phyloP scores from a whole-genome alignment of 1,140 invertebrate genomes.

The Trachelipus rathkii region DNA sequence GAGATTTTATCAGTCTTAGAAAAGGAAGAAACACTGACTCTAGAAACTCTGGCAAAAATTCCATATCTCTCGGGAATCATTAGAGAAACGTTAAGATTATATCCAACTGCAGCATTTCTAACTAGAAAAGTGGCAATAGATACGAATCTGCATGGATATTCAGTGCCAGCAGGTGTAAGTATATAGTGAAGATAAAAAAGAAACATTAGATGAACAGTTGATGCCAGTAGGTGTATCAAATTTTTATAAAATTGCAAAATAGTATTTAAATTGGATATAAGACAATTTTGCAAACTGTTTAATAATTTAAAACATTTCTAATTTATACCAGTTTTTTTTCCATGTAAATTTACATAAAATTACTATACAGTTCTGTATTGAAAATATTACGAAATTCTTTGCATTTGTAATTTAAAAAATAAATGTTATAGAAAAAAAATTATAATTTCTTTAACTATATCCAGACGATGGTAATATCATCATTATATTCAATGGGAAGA shows the following conservation, averaged over 20 bases:
- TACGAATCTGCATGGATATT: background rate
- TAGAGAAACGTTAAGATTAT: background rate
- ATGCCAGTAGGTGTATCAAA: too few species aligned
- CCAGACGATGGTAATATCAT: background rate
- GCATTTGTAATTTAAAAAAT: too few species aligned
- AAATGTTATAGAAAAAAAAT: background rate
- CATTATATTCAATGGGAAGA: constrained; percentile 4
- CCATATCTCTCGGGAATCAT: background rate
- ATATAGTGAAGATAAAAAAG: too few species aligned
- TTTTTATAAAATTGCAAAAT: too few species aligned
- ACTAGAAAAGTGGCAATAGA: background rate
- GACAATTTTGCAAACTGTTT: background rate
- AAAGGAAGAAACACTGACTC: background rate
- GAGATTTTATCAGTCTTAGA: background rate
- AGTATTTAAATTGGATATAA: too few species aligned
- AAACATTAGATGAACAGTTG: too few species aligned
- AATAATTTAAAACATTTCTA: background rate
- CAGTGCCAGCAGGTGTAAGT: background rate
- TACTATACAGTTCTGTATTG: too few species aligned
- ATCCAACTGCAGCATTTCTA: background rate
- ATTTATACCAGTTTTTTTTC: background rate
- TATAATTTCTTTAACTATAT: background rate
- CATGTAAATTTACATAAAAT: background rate
- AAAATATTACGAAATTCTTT: too few species aligned
- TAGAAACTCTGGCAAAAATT: background rate